Evolutionary conservation across 1,140 invertebrate species (phyloP).

Genomic region (Temnothorax nylanderi): DNA sequence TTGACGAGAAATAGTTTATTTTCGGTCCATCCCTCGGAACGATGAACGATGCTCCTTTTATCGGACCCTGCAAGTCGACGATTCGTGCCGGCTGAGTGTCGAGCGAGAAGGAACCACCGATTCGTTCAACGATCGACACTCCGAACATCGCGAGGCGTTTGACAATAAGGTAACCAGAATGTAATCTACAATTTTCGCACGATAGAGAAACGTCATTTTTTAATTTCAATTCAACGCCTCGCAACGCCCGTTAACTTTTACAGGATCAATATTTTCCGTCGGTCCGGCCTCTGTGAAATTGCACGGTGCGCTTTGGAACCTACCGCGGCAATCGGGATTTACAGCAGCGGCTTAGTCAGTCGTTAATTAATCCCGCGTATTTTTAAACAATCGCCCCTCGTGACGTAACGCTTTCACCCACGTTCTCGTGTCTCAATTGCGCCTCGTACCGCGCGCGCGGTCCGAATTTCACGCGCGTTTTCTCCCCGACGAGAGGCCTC

Average conservation of each 20-base stretch:
- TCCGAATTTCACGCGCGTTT: constrained; percentile 65
- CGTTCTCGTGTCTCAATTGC: constrained; percentile 32
- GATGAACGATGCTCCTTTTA: constrained; percentile 64
- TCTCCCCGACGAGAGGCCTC: constrained; percentile 40
- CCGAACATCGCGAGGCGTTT: background rate
- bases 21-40: constrained; percentile 33
- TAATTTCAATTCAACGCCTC: background rate
- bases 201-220: background rate
- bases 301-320: background rate
- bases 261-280: background rate
- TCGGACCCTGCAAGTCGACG: constrained; percentile 69
- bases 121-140: constrained; percentile 25
- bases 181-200: background rate
- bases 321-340: background rate
- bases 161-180: background rate
- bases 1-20: constrained; percentile 30
- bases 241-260: background rate
- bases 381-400: constrained; percentile 57
- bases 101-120: background rate
- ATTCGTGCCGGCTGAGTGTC: constrained; percentile 29
- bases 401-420: constrained; percentile 65
- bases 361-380: constrained; percentile 45
- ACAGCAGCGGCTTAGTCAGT: background rate
- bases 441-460: background rate
- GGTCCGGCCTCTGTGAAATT: constrained; percentile 36